Evolutionary conservation across 2,113 vertebrate species (phyloP).

Genomic region (Microtus ochrogaster): DNA sequence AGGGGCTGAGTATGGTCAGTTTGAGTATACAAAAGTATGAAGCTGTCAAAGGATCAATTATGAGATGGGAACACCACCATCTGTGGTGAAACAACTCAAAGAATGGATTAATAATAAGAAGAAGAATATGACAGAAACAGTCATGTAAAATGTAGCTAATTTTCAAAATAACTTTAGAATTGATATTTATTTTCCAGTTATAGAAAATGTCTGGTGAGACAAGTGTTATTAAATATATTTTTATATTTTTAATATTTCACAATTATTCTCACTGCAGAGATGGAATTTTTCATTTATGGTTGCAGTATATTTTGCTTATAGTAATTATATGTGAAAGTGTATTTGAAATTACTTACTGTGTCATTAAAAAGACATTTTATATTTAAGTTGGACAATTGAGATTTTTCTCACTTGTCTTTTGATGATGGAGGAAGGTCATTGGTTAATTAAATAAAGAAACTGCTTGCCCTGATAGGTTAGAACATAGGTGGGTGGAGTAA

Average conservation of each 20-base stretch:
- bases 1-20: no score
- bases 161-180: constrained; percentile 18
- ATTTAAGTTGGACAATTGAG: background rate
- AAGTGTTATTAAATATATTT: background rate
- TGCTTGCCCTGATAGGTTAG: no score
- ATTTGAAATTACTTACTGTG: background rate
- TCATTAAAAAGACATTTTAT: background rate
- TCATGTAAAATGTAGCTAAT: background rate
- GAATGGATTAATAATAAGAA: background rate
- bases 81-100: background rate
- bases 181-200: constrained; percentile 26
- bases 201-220: background rate
- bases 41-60: background rate
- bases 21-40: background rate
- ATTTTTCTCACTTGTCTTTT: background rate
- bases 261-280: background rate
- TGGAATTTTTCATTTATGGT: background rate
- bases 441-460: no score
- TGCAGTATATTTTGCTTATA: background rate
- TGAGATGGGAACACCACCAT: background rate
- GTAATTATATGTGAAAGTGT: background rate
- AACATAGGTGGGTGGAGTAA: no score
- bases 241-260: background rate
- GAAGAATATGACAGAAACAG: background rate
- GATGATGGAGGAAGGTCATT: no score